These are phyloP conservation scores for Ectropis crepuscularia DNA, from an alignment of 2,888 invertebrate genomes.

Conservation along the genomic window DNA sequence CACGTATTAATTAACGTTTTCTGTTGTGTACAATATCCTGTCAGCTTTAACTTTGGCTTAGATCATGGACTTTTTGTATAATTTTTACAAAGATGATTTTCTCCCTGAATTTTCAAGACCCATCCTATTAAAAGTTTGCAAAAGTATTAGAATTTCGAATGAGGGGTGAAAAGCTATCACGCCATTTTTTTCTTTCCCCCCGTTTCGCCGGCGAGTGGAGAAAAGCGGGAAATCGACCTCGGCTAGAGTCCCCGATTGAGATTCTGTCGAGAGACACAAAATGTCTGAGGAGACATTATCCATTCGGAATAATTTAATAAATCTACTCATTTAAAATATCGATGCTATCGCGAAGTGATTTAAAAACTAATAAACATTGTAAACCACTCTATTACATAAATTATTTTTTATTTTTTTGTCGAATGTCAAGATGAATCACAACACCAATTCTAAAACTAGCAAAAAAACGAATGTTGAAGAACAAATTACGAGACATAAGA, in stretches of 20 bases:
- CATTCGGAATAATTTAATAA: constrained; percentile 23
- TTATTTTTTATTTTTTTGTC: constrained; percentile 3
- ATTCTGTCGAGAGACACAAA: constrained; percentile 15
- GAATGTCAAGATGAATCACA: constrained; percentile 15
- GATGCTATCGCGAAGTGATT: constrained; percentile 5
- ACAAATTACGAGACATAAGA: constrained; percentile 26
- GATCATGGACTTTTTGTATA: constrained; percentile 46
- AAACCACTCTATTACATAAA: constrained; percentile 10
- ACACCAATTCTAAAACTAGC: constrained; percentile 8
- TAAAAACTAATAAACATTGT: constrained; percentile 15
- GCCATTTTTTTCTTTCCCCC: constrained; percentile 70
- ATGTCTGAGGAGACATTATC: constrained; percentile 16
- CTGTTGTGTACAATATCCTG: constrained; percentile 17
- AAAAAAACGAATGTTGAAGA: constrained; percentile 11
- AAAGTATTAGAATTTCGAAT: constrained; percentile 83
- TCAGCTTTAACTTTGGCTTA: constrained; percentile 23
- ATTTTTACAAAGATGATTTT: constrained; percentile 70
- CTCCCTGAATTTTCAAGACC: constrained; percentile 79
- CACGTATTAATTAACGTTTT: constrained; percentile 16
- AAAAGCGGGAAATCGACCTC: constrained; percentile 34
- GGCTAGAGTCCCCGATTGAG: constrained; percentile 20
- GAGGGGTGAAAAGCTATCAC: constrained; percentile 81
- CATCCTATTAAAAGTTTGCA: constrained; percentile 83
- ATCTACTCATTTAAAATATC: constrained; percentile 20
- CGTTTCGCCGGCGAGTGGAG: constrained; percentile 47